phyloP scores from a whole-genome alignment of 2,797 vertebrate species.

The Aulostomus chinensis region DNA sequence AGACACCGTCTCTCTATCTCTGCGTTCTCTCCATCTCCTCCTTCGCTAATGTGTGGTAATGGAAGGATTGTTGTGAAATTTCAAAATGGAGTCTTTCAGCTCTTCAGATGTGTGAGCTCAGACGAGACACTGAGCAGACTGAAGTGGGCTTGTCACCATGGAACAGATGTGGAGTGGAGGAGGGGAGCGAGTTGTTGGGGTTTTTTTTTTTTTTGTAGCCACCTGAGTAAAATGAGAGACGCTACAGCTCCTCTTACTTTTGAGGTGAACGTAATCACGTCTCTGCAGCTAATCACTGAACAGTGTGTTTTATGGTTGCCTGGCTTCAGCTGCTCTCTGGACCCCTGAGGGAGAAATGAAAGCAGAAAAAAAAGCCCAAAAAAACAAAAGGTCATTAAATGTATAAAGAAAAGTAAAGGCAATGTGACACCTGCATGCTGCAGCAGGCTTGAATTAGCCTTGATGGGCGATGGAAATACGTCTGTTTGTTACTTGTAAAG shows the following conservation, averaged over 20 bases:
- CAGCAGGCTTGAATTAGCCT: slow-evolving; percentile 33
- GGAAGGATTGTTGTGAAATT: slow-evolving; percentile 74
- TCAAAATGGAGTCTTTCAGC: slow-evolving; percentile 76
- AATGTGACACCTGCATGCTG: slow-evolving; percentile 41
- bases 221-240: slow-evolving; percentile 70
- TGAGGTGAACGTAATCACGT: slow-evolving; percentile 71
- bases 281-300: slow-evolving; percentile 69
- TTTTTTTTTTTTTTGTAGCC: slow-evolving; percentile 35
- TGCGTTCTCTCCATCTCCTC: slow-evolving; percentile 48
- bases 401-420: slow-evolving; percentile 33
- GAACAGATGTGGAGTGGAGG: slow-evolving; percentile 64
- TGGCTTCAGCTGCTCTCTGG: slow-evolving; percentile 56
- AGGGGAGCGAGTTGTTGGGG: slow-evolving; percentile 34
- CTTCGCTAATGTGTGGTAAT: slow-evolving; percentile 73
- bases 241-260: slow-evolving; percentile 55
- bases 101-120: slow-evolving; percentile 64
- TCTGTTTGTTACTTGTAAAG: slow-evolving; percentile 18
- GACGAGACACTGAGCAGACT: slow-evolving; percentile 65
- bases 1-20: slow-evolving; percentile 54
- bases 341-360: slow-evolving; percentile 66
- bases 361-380: slow-evolving; percentile 67
- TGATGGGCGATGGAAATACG: slow-evolving; percentile 16
- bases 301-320: slow-evolving; percentile 59
- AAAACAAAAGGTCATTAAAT: slow-evolving; percentile 42
- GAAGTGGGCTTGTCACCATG: slow-evolving; percentile 71